Evolutionary conservation across 2,797 vertebrate genomes (phyloP).

Genomic region (Coranthus polyacanthus): DNA sequence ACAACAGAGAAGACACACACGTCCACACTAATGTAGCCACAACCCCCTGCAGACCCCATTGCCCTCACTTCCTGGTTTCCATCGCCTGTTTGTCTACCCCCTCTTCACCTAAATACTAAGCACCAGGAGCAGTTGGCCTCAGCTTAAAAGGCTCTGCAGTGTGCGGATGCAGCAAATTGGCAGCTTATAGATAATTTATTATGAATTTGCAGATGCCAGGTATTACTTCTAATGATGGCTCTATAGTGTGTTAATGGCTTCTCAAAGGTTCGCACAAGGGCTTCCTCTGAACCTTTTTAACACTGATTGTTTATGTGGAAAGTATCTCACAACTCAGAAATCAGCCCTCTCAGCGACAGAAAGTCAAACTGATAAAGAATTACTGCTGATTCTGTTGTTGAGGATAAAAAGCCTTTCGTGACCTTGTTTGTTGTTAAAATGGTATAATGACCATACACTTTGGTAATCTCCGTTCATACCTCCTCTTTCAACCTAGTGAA

Average conservation of each 20-base stretch:
- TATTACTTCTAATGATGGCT: constrained; percentile 29
- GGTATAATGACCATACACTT: background rate
- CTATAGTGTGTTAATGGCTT: constrained; percentile 24
- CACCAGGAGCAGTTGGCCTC: constrained; percentile 46
- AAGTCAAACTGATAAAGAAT: background rate
- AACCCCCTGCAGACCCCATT: constrained; percentile 39
- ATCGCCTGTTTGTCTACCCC: constrained; percentile 21
- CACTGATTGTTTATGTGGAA: constrained; percentile 33
- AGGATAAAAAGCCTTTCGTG: background rate
- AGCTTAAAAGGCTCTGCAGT: constrained; percentile 40
- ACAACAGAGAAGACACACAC: constrained; percentile 13
- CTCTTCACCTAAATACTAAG: constrained; percentile 27
- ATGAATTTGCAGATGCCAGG: constrained; percentile 30
- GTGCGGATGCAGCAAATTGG: constrained; percentile 47
- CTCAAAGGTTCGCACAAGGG: background rate
- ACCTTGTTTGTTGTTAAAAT: background rate
- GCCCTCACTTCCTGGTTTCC: constrained; percentile 30
- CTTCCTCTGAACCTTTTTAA: constrained; percentile 14
- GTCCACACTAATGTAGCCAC: constrained; percentile 31
- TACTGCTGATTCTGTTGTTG: background rate
- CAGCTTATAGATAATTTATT: constrained; percentile 47
- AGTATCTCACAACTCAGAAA: background rate
- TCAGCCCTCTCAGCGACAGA: no score
- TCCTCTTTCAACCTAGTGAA: background rate
- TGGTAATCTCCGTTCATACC: background rate